Evolutionary conservation across 2,888 invertebrate genomes (phyloP).

Genomic region (Aphelenchoides bicaudatus): DNA sequence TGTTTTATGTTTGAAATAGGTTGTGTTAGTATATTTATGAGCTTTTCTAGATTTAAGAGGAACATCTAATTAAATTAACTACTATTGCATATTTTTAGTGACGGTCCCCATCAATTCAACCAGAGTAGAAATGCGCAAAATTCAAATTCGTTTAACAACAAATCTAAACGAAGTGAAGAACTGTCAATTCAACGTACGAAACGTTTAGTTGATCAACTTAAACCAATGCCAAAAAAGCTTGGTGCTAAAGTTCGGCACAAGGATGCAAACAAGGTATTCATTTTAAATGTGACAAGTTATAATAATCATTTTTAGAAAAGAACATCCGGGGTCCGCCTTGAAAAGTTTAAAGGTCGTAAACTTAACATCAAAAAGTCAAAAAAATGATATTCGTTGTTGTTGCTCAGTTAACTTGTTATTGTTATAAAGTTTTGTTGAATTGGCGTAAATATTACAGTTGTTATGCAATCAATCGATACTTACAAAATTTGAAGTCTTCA

Average conservation of each 20-base stretch:
- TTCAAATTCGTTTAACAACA: too few species aligned
- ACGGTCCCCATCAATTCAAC: too few species aligned
- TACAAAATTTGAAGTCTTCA: too few species aligned
- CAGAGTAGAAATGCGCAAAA: too few species aligned
- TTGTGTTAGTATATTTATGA: too few species aligned
- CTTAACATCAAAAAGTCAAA: neutral
- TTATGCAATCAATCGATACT: too few species aligned
- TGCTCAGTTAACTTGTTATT: neutral
- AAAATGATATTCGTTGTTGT: neutral
- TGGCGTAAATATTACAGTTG: neutral
- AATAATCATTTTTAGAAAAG: too few species aligned
- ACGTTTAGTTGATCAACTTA: conserved; percentile 49
- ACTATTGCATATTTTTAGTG: too few species aligned
- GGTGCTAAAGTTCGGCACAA: conserved; percentile 51
- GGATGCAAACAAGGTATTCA: conserved; percentile 15
- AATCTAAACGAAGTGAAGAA: conserved; percentile 13
- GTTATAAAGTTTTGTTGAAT: neutral
- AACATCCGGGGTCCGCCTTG: neutral
- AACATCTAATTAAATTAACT: too few species aligned
- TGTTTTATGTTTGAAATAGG: too few species aligned
- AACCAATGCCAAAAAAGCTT: conserved; percentile 53
- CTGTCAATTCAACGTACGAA: conserved; percentile 44
- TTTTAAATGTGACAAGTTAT: neutral
- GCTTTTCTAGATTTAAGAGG: too few species aligned
- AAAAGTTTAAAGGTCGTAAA: conserved; percentile 14